A percentile compares a stretch with the other conserved stretches of the same genome.
phyloP scores from a whole-genome alignment of 2,797 vertebrate genomes.

The Danio jaintianensis region DNA sequence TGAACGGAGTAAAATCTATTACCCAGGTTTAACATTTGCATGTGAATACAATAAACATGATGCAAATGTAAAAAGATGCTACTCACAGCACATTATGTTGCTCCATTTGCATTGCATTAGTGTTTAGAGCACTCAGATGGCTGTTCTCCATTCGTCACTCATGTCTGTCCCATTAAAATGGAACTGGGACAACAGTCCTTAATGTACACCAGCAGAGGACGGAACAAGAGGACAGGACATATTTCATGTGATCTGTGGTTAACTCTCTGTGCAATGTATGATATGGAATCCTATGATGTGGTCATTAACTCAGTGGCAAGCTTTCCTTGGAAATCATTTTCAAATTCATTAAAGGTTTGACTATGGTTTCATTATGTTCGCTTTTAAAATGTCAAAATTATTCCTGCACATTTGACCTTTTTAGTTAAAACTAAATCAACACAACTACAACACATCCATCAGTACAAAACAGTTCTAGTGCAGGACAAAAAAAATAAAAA shows the following conservation, averaged over 20 bases:
- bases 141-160: conserved; percentile 74
- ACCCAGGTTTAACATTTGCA: conserved; percentile 78
- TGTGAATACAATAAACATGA: conserved; percentile 75
- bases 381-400: background rate
- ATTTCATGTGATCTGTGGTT: conserved; percentile 45
- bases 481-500: background rate
- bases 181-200: conserved; percentile 67
- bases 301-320: background rate
- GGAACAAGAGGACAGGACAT: conserved; percentile 19
- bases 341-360: background rate
- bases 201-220: conserved; percentile 58
- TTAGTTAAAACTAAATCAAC: background rate
- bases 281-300: background rate
- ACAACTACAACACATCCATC: background rate
- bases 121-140: conserved; percentile 65
- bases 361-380: background rate
- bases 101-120: conserved; percentile 81
- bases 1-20: conserved; percentile 82
- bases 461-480: conserved; percentile 1
- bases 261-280: conserved; percentile 48
- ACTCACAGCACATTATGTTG: conserved; percentile 77
- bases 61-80: conserved; percentile 81
- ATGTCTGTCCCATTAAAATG: conserved; percentile 76
- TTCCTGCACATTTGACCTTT: background rate
- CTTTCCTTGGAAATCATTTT: background rate